These are phyloP conservation scores for Alectura lathami DNA, from an alignment of 2,113 vertebrate species.

Conservation along the genomic window DNA sequence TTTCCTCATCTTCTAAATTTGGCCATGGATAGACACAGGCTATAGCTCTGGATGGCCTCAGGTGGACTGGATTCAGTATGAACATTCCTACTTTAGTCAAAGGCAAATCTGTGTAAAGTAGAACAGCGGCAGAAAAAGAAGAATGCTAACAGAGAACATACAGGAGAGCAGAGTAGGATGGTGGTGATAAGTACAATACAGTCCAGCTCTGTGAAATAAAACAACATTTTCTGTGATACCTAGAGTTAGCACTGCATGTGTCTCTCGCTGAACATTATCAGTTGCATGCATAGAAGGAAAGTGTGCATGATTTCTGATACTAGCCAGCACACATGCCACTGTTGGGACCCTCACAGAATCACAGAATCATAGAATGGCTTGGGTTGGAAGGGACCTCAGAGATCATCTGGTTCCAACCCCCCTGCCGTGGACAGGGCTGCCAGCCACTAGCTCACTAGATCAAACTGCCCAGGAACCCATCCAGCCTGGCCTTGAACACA, in stretches of 20 bases:
- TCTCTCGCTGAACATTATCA: neutral
- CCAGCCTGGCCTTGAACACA: too few relatives aligned
- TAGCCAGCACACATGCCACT: neutral
- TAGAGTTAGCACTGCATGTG: neutral
- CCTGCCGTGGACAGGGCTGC: too few relatives aligned
- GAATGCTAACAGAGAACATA: neutral
- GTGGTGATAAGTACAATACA: neutral
- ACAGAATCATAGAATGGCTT: too few relatives aligned
- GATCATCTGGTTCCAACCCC: too few relatives aligned
- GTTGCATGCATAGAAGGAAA: neutral
- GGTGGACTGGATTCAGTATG: neutral
- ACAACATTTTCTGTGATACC: neutral
- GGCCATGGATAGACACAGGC: neutral
- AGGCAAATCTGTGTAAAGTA: neutral
- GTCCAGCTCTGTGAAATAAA: neutral
- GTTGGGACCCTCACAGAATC: accelerated
- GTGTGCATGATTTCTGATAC: accelerated
- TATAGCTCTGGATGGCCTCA: neutral
- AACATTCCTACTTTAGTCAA: neutral
- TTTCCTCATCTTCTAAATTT: neutral
- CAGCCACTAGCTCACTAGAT: too few relatives aligned
- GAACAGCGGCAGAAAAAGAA: neutral
- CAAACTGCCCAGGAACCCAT: too few relatives aligned
- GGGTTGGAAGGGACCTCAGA: too few relatives aligned
- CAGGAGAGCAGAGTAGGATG: neutral